phyloP scores from a whole-genome alignment of 1,140 invertebrate genomes.

The Drosophila ananassae region DNA sequence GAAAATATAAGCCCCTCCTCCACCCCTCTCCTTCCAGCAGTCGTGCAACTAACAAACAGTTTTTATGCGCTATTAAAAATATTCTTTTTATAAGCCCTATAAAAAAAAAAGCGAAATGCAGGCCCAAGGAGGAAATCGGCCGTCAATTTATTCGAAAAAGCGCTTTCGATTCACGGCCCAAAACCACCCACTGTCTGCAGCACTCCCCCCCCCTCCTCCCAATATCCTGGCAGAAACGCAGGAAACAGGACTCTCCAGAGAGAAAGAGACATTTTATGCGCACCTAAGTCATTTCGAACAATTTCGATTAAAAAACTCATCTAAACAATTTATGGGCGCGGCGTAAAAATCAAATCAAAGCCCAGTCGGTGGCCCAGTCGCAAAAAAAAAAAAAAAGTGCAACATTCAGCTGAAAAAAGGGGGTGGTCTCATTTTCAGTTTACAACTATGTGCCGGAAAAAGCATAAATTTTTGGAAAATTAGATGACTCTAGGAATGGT shows the following conservation, averaged over 20 bases:
- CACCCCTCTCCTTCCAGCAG: background rate
- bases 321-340: slow-evolving; percentile 83
- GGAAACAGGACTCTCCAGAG: slow-evolving; percentile 9
- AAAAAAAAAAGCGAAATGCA: slow-evolving; percentile 54
- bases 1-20: too few relatives aligned
- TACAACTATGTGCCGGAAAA: slow-evolving; percentile 79
- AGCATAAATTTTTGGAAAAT: slow-evolving; percentile 82
- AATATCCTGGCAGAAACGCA: too few relatives aligned
- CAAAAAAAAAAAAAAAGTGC: slow-evolving; percentile 71
- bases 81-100: slow-evolving; percentile 82
- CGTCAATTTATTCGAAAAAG: slow-evolving; percentile 67
- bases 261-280: slow-evolving; percentile 80
- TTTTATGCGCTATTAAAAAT: slow-evolving; percentile 83
- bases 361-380: too few relatives aligned
- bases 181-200: slow-evolving; percentile 1
- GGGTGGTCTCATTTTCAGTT: slow-evolving; percentile 56
- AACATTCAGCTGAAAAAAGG: slow-evolving; percentile 51
- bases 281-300: slow-evolving; percentile 83
- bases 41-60: slow-evolving; percentile 70
- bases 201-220: too few relatives aligned
- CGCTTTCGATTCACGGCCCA: slow-evolving; percentile 30
- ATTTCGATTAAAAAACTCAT: slow-evolving; percentile 84
- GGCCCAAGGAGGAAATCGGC: slow-evolving; percentile 56
- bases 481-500: slow-evolving; percentile 35
- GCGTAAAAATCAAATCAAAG: slow-evolving; percentile 84